These are phyloP conservation scores for Turdus rufiventris DNA, from an alignment of 2,113 vertebrate genomes.

Conservation along the genomic window DNA sequence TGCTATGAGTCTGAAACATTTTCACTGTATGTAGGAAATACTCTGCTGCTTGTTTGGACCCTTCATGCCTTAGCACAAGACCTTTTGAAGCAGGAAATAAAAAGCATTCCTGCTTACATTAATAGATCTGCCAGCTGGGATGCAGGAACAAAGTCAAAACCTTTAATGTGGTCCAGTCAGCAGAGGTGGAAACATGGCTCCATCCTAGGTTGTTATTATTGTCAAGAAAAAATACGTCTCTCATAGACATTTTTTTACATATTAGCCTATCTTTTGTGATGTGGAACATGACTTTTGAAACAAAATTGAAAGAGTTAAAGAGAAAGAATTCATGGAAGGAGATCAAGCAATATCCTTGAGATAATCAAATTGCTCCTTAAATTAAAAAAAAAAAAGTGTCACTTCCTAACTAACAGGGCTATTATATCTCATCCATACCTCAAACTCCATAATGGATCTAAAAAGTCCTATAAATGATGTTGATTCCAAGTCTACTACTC, in stretches of 20 bases:
- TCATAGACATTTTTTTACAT: background rate
- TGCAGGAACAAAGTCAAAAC: background rate
- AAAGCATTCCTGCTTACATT: background rate
- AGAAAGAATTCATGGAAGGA: background rate
- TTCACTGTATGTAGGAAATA: background rate
- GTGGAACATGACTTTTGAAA: background rate
- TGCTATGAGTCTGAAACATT: background rate
- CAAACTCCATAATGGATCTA: background rate
- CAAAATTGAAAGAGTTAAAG: background rate
- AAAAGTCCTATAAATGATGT: background rate
- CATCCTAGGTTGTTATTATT: background rate
- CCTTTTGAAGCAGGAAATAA: background rate
- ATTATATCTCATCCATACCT: background rate
- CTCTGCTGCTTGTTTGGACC: background rate
- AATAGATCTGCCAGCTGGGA: background rate
- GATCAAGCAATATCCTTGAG: background rate
- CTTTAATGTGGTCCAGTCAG: background rate
- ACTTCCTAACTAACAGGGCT: background rate
- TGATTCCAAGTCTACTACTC: background rate
- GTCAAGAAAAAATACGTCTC: background rate
- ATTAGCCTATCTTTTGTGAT: background rate
- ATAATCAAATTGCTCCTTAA: background rate
- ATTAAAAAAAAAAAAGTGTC: background rate
- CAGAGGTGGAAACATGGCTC: background rate
- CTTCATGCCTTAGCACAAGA: background rate